phyloP scores from a whole-genome alignment of 64 coral and sea anemone genomes.

The Actinia equina region DNA sequence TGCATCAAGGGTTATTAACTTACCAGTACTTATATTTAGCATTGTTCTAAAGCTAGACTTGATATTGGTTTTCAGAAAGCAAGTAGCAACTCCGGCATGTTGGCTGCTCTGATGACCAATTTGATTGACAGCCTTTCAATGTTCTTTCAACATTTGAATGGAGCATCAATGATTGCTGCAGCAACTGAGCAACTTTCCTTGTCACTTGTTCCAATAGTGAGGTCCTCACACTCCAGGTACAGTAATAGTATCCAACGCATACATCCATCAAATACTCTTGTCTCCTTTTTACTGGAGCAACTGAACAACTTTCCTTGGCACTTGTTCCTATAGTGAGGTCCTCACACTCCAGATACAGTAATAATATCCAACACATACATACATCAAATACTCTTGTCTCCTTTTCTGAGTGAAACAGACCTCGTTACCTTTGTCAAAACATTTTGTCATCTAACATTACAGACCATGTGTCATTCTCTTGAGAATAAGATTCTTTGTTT shows the following conservation, averaged over 20 bases:
- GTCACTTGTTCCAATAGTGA: constrained; percentile 42
- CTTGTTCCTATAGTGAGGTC: constrained; percentile 40
- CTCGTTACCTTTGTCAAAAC: too few relatives aligned
- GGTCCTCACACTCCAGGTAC: constrained; percentile 59
- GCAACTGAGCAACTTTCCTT: constrained; percentile 27
- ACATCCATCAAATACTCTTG: too few relatives aligned
- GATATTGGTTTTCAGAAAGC: neutral
- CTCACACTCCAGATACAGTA: constrained; percentile 57
- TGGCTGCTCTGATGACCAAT: constrained; percentile 42
- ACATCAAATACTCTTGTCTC: too few relatives aligned
- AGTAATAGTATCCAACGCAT: too few relatives aligned
- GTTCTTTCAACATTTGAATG: constrained; percentile 73
- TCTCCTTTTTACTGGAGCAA: constrained; percentile 8
- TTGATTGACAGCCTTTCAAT: constrained; percentile 69
- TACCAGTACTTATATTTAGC: neutral
- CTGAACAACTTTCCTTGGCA: constrained; percentile 26
- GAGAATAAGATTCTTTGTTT: too few relatives aligned
- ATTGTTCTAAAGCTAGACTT: neutral
- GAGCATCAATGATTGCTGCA: constrained; percentile 43
- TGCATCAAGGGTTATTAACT: too few relatives aligned
- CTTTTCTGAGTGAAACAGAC: too few relatives aligned
- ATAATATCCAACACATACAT: too few relatives aligned
- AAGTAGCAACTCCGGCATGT: constrained; percentile 23
- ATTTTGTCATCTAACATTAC: too few relatives aligned
- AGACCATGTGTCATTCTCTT: too few relatives aligned